phyloP scores from a whole-genome alignment of 2,888 invertebrate genomes.

The Cryptosula pallasiana region DNA sequence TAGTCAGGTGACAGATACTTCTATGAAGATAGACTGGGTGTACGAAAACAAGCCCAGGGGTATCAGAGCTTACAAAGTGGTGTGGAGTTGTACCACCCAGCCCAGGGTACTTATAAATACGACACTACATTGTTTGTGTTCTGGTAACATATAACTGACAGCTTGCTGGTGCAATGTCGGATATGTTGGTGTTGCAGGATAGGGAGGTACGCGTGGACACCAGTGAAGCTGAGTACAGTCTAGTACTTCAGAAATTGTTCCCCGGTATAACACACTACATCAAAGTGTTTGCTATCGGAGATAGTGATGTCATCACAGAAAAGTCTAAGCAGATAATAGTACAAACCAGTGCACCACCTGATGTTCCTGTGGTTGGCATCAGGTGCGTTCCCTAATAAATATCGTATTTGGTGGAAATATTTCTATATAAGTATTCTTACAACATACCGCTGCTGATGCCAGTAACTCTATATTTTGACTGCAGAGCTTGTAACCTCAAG shows the following conservation, averaged over 20 bases:
- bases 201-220: slow-evolving; percentile 44
- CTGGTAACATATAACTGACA: not conserved
- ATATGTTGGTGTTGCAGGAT: slow-evolving; percentile 37
- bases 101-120: slow-evolving; percentile 41
- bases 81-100: slow-evolving; percentile 51
- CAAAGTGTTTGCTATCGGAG: slow-evolving; percentile 39
- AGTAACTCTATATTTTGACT: too few relatives aligned
- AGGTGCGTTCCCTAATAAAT: too few relatives aligned
- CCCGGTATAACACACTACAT: slow-evolving; percentile 52
- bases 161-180: too few relatives aligned
- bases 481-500: slow-evolving; percentile 53
- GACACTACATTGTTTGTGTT: not conserved
- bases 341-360: slow-evolving; percentile 51
- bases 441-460: too few relatives aligned
- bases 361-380: slow-evolving; percentile 45
- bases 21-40: slow-evolving; percentile 50
- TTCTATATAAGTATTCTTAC: too few relatives aligned
- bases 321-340: slow-evolving; percentile 47
- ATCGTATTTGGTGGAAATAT: too few relatives aligned
- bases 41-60: slow-evolving; percentile 41
- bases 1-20: slow-evolving; percentile 43
- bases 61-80: slow-evolving; percentile 44
- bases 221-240: slow-evolving; percentile 40
- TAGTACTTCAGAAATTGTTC: slow-evolving; percentile 51
- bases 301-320: slow-evolving; percentile 42